Evolutionary conservation across 2,888 invertebrate genomes (phyloP).

Genomic region (Dyspetes luteomarginatus): DNA sequence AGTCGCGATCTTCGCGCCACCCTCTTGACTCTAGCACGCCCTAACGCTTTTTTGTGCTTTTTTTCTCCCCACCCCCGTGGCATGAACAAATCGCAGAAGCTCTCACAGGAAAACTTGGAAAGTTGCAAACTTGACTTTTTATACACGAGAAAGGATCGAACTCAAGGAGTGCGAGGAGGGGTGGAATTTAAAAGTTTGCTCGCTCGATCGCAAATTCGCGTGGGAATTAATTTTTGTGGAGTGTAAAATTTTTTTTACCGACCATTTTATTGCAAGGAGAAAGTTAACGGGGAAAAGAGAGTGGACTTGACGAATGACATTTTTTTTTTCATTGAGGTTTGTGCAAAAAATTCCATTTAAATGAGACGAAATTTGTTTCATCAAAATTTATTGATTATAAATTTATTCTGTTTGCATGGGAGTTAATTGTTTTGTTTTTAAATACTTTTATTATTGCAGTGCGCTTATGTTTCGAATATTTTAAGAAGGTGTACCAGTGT

Average conservation of each 20-base stretch:
- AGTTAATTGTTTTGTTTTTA: too few relatives aligned
- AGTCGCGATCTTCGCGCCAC: constrained; percentile 42
- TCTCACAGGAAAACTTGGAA: constrained; percentile 42
- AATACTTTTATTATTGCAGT: too few relatives aligned
- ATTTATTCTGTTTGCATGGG: too few relatives aligned
- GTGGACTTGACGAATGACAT: not conserved
- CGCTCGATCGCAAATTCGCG: not conserved
- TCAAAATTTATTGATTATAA: too few relatives aligned
- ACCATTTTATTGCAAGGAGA: not conserved
- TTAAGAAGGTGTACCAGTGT: too few relatives aligned
- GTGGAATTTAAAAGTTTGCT: constrained; percentile 42
- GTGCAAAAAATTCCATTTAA: too few relatives aligned
- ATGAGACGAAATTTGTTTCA: too few relatives aligned
- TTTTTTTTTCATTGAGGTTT: too few relatives aligned
- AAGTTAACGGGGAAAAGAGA: not conserved
- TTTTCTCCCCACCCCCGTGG: constrained; percentile 46
- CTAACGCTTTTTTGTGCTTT: constrained; percentile 41
- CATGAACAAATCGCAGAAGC: constrained; percentile 62
- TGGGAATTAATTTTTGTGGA: constrained; percentile 36
- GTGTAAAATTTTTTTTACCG: not conserved
- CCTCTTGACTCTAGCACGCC: constrained; percentile 55
- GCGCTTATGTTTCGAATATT: too few relatives aligned
- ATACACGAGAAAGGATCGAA: not conserved
- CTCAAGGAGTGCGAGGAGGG: constrained; percentile 3
- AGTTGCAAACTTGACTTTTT: constrained; percentile 62